Percentiles rank a stretch among this genome's conserved stretches.
Conservation (phyloP, 2,797 vertebrate genomes). For the Leuciscus waleckii region DNA sequence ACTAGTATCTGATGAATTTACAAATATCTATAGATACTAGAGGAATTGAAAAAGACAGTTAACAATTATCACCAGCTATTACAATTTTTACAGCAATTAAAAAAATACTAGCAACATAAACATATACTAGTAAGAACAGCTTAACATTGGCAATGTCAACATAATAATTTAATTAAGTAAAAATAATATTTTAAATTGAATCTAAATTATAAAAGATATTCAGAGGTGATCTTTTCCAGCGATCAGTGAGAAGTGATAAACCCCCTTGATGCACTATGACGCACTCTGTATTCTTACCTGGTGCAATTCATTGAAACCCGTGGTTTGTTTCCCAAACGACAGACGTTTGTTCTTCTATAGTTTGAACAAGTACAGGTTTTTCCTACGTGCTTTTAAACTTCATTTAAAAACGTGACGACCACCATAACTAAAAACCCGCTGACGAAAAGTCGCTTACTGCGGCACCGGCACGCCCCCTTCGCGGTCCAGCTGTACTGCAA, state of each 20-base stretch:
- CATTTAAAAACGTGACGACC: not conserved
- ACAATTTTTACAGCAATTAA: not conserved
- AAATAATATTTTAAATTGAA: not conserved
- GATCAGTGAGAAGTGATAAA: not conserved
- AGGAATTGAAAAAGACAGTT: not conserved
- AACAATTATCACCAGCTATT: not conserved
- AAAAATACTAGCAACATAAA: not conserved
- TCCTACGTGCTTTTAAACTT: slow-evolving; percentile 21
- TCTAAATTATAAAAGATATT: not conserved
- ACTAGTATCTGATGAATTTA: not conserved
- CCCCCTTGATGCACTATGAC: slow-evolving; percentile 24
- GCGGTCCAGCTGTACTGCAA: slow-evolving; percentile 43
- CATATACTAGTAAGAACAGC: not conserved
- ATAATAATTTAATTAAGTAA: not conserved
- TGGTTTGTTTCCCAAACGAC: slow-evolving; percentile 47
- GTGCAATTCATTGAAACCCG: slow-evolving; percentile 69
- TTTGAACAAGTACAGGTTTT: slow-evolving; percentile 2
- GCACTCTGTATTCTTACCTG: slow-evolving; percentile 67
- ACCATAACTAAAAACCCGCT: not conserved
- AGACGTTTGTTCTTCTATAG: not conserved
- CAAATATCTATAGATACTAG: not conserved
- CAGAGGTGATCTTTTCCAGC: not conserved
- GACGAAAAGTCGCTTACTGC: not conserved
- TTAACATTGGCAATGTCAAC: not conserved
- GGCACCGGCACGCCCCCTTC: slow-evolving; percentile 62